Conservation (phyloP, 64 coral and sea anemone genomes). For the Hydrozoanthus tunicans region DNA sequence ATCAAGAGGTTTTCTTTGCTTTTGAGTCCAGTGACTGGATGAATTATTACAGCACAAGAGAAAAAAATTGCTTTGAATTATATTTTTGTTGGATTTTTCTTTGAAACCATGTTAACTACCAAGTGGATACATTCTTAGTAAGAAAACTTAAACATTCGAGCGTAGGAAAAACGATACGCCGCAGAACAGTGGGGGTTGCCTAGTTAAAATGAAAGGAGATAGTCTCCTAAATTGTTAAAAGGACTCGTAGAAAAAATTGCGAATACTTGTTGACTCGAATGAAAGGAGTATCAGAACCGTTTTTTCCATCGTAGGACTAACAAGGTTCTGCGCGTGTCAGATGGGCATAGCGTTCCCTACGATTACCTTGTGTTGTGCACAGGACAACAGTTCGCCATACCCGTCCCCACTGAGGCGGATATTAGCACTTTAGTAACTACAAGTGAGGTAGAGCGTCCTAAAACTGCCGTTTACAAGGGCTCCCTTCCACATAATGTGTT, state of each 20-base stretch:
- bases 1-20: too few relatives aligned
- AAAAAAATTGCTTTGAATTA: too few relatives aligned
- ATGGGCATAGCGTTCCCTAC: conserved; percentile 82
- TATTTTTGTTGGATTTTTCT: too few relatives aligned
- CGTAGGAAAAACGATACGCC: too few relatives aligned
- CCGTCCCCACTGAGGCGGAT: conserved; percentile 88
- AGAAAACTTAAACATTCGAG: too few relatives aligned
- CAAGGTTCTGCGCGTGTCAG: conserved; percentile 65
- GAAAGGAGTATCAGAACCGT: not conserved
- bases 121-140: too few relatives aligned
- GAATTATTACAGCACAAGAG: too few relatives aligned
- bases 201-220: too few relatives aligned
- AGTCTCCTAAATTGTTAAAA: not conserved
- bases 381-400: conserved; percentile 89
- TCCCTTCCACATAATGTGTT: conserved; percentile 79
- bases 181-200: too few relatives aligned
- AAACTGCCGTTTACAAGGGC: conserved; percentile 61
- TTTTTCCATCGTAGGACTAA: conserved; percentile 66
- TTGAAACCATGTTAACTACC: too few relatives aligned
- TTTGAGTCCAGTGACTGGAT: too few relatives aligned
- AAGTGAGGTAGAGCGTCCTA: conserved; percentile 73
- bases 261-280: not conserved
- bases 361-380: conserved; percentile 95
- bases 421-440: conserved; percentile 93
- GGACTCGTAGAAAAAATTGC: not conserved